Conservation (phyloP, 2,797 vertebrate genomes). For the Cetoscarus ocellatus region DNA sequence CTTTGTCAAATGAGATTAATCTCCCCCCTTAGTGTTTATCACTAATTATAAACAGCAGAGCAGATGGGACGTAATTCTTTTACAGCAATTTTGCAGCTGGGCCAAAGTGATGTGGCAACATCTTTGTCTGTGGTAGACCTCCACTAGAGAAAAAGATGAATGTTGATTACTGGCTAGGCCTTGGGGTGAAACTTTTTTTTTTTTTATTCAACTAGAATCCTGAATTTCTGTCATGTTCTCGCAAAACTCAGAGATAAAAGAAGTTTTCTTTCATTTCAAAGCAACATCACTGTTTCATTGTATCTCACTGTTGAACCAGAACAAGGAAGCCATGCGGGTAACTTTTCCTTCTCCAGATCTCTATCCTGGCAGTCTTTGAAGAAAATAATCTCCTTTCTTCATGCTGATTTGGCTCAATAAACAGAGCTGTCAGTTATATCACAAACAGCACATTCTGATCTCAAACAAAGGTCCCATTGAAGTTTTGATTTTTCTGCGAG, state of each 20-base stretch:
- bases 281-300: not conserved
- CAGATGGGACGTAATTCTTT: slow-evolving; percentile 75
- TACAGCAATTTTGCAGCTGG: slow-evolving; percentile 49
- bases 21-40: slow-evolving; percentile 59
- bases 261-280: slow-evolving; percentile 13
- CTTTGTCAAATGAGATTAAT: slow-evolving; percentile 75
- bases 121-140: slow-evolving; percentile 52
- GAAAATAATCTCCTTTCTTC: slow-evolving; percentile 21
- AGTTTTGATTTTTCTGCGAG: slow-evolving; percentile 34
- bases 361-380: slow-evolving; percentile 15
- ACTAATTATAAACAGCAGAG: slow-evolving; percentile 76
- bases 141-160: slow-evolving; percentile 31
- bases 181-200: not conserved
- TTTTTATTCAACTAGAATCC: not conserved
- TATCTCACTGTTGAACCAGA: slow-evolving; percentile 15
- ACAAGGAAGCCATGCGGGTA: not conserved
- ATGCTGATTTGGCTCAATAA: slow-evolving; percentile 40
- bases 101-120: slow-evolving; percentile 62
- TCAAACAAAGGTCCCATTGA: slow-evolving; percentile 34
- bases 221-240: not conserved
- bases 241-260: not conserved
- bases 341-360: slow-evolving; percentile 26
- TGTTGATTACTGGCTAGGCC: slow-evolving; percentile 2
- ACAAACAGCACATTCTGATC: slow-evolving; percentile 46
- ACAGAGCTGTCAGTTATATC: slow-evolving; percentile 35